Evolutionary conservation across 1,140 invertebrate species (phyloP), one percentile per base, ranked within the genome.

Genomic region (Drosophila oshimai): DNA sequence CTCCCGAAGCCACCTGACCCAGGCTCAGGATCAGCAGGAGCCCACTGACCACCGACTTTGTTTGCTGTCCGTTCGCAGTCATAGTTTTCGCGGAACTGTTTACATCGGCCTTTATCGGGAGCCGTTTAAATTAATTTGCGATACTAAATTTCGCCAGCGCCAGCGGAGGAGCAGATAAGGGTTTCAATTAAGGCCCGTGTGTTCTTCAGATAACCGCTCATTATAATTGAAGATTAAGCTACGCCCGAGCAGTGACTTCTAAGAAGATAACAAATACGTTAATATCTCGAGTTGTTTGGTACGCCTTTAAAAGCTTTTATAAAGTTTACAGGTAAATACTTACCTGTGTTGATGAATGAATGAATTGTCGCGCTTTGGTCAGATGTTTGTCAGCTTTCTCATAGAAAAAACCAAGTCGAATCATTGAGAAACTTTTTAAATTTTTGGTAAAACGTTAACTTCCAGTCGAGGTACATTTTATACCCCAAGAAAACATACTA

Each of bases 61-160:
- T 60, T 57, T 74, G 26, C 33, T 50, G 83, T 46, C 81, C 69
- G 69, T 74, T 58, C 45, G 41, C 58, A 15, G 26, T 58, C 81
- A 74, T 77, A 41, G 55, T 47, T 81, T 81, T 50, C 49, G 54
- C 10, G 22, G 39, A 87, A 88, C 83, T 87, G 83, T 81, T 83
- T 88, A 77, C 69, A 67, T 68, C 58, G 57, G 18, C 22, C 57
- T 64, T 58, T 74, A 62, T 76, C 45, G 26, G 33, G 44, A 36
- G 34, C 34, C 42, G 54, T 86, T 86, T 87, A 86, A 76, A 84
- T 84, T 87, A 73, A 87, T 73, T 61, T 31, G 75, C 45, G 55
- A 69, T 76, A 69, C 72, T 37, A 50, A 53, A 55, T 60, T 50
- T 41, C 9, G 31, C 53, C 15, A 54, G 33, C 36, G 17, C 13